Evolutionary conservation across 2,113 vertebrate genomes (phyloP).

Genomic region (Grantiella picta): DNA sequence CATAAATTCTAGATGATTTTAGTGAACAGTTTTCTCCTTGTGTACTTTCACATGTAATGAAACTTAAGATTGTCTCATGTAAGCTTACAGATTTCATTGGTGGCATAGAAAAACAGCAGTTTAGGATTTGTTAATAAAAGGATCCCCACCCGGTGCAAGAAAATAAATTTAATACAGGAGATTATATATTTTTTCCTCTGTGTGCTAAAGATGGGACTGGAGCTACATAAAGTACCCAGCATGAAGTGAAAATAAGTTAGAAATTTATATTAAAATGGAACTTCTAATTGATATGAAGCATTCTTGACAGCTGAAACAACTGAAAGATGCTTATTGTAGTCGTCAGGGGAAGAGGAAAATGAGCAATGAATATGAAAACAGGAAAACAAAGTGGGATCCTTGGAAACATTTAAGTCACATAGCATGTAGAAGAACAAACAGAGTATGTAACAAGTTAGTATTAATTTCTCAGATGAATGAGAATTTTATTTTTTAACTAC

Average conservation of each 20-base stretch:
- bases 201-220: neutral
- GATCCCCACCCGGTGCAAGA: neutral
- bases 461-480: neutral
- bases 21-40: neutral
- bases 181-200: neutral
- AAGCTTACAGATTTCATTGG: neutral
- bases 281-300: neutral
- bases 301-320: neutral
- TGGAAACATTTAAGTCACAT: neutral
- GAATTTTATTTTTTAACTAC: neutral
- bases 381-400: neutral
- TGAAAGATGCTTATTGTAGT: neutral
- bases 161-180: neutral
- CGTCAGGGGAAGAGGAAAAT: neutral
- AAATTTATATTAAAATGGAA: neutral
- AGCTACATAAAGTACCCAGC: neutral
- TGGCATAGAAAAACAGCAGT: neutral
- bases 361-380: neutral
- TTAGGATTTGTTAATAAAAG: neutral
- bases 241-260: neutral
- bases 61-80: neutral
- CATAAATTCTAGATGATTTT: neutral
- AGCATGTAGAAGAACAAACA: neutral
- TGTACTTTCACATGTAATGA: neutral
- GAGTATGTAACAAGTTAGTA: neutral